Evolutionary conservation across 2,888 invertebrate genomes (phyloP).

Genomic region (Lapara coniferarum): DNA sequence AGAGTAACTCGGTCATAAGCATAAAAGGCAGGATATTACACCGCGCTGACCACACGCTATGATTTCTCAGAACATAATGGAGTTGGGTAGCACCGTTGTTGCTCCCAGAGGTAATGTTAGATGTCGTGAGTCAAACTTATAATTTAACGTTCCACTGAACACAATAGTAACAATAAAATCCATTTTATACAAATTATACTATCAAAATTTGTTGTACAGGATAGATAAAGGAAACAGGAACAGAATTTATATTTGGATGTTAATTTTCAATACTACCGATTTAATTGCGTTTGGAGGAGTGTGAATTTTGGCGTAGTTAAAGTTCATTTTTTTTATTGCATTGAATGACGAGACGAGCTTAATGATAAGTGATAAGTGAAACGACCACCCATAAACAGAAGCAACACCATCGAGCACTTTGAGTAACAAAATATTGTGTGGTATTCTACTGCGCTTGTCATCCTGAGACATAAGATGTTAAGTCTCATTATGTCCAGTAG

Average conservation of each 20-base stretch:
- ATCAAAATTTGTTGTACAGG: conserved; percentile 1
- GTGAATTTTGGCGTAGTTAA: no score
- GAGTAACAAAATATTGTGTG: no score
- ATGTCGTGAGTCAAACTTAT: conserved; percentile 53
- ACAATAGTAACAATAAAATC: conserved; percentile 33
- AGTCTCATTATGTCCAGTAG: no score
- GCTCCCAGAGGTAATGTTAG: conserved; percentile 44
- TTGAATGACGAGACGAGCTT: no score
- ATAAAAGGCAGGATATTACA: conserved; percentile 50
- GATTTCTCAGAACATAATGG: conserved; percentile 52
- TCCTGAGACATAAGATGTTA: no score
- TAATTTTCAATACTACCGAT: neutral
- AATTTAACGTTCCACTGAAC: conserved; percentile 62
- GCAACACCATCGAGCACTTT: no score
- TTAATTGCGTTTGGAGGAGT: neutral
- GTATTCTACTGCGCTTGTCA: no score
- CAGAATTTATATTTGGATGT: neutral
- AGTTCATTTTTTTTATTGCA: no score
- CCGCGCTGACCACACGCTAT: conserved; percentile 40
- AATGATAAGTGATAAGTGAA: no score
- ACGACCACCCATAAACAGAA: no score
- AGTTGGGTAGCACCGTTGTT: conserved; percentile 46
- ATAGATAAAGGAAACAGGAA: no score
- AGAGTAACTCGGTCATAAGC: conserved; percentile 37
- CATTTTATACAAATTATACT: conserved; percentile 35